Conservation (phyloP, 2,797 vertebrate genomes). For the Bryconaethiops microstoma region DNA sequence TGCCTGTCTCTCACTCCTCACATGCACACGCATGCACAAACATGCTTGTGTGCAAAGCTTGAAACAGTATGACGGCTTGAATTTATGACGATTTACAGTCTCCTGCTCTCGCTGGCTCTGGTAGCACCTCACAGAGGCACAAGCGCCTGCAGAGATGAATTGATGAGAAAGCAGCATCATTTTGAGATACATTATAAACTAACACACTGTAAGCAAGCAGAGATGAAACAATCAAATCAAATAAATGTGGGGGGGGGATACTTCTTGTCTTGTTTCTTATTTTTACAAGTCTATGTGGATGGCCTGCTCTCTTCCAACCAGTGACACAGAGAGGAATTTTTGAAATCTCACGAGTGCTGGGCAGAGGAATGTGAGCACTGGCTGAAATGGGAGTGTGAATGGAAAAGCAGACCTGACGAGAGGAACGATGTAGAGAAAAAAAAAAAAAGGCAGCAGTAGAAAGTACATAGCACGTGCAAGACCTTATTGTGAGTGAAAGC, state of each 20-base stretch:
- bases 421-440: constrained; percentile 22
- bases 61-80: neutral
- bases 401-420: constrained; percentile 50
- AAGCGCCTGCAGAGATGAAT: neutral
- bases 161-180: neutral
- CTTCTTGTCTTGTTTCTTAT: constrained; percentile 13
- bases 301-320: constrained; percentile 45
- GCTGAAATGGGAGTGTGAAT: constrained; percentile 24
- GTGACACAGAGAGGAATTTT: constrained; percentile 71
- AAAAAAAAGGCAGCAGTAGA: neutral
- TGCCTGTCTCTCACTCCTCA: neutral
- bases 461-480: constrained; percentile 51
- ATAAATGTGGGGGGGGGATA: too few species aligned
- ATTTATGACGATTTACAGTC: constrained; percentile 30
- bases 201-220: neutral
- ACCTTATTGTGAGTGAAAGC: constrained; percentile 9
- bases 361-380: constrained; percentile 63
- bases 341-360: constrained; percentile 74
- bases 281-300: constrained; percentile 46
- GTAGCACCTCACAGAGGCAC: neutral
- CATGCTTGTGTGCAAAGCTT: neutral
- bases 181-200: constrained; percentile 10
- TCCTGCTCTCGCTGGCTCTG: constrained; percentile 15
- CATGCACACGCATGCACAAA: neutral
- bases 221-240: neutral